Conservation (phyloP, 2,113 vertebrate species). For the Corythaeola cristata region DNA sequence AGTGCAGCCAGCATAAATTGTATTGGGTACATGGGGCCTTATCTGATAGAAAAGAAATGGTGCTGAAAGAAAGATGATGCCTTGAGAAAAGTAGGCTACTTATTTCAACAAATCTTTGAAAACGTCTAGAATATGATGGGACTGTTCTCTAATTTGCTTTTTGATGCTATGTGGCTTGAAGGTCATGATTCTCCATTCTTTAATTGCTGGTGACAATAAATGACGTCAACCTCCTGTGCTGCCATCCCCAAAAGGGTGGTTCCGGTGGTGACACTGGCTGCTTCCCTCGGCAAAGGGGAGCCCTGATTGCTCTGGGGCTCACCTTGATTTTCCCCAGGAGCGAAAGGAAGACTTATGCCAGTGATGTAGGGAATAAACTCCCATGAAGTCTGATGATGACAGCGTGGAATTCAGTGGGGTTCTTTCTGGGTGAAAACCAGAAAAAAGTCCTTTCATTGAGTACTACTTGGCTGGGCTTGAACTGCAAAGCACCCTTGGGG, state of each 20-base stretch:
- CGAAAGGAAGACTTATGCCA: background rate
- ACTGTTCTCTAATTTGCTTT: background rate
- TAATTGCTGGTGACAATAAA: background rate
- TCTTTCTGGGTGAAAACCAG: background rate
- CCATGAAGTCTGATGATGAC: rapidly evolving
- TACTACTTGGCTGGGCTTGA: background rate
- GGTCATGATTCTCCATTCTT: background rate
- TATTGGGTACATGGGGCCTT: background rate
- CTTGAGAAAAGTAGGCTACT: background rate
- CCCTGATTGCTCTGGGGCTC: background rate
- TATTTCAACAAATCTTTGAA: background rate
- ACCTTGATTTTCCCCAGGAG: background rate
- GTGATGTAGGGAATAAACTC: background rate
- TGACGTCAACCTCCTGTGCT: background rate
- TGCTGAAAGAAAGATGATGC: background rate
- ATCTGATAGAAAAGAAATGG: background rate
- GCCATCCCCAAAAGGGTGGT: background rate
- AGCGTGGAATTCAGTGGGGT: background rate
- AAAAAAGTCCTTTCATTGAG: background rate
- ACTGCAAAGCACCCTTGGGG: background rate
- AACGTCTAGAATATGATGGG: background rate
- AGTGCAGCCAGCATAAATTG: background rate
- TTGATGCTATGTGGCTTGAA: background rate
- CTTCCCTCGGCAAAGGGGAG: background rate
- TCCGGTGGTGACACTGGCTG: background rate